phyloP scores from a whole-genome alignment of 2,113 vertebrate genomes.

The Sturnus vulgaris region DNA sequence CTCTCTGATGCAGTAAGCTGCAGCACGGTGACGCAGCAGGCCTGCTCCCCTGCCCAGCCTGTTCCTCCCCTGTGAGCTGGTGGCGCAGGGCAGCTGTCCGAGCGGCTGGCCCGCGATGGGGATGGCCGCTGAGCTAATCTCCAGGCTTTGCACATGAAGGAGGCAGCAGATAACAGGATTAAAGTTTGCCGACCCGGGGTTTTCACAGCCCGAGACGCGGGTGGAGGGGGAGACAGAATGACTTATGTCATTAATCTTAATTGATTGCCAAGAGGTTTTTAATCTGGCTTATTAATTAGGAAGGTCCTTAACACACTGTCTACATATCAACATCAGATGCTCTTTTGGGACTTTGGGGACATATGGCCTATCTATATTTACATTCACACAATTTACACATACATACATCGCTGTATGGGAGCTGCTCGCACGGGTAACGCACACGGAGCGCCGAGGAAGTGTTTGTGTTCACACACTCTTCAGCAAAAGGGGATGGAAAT shows the following conservation, averaged over 20 bases:
- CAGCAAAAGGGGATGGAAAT: neutral
- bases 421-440: neutral
- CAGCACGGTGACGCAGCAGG: conserved; percentile 62
- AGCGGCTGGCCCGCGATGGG: conserved; percentile 82
- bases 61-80: conserved; percentile 79
- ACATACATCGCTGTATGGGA: neutral
- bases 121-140: conserved; percentile 83
- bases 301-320: conserved; percentile 58
- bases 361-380: conserved; percentile 64
- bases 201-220: conserved; percentile 63
- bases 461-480: neutral
- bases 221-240: conserved; percentile 67
- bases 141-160: conserved; percentile 72
- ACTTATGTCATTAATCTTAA: conserved; percentile 79
- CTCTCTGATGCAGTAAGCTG: neutral
- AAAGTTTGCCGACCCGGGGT: conserved; percentile 68
- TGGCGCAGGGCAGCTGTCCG: conserved; percentile 89
- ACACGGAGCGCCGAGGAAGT: neutral
- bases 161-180: conserved; percentile 85
- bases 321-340: conserved; percentile 63
- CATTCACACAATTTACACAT: conserved; percentile 56
- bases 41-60: conserved; percentile 83
- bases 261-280: conserved; percentile 78
- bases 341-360: conserved; percentile 61
- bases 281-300: conserved; percentile 76